These are phyloP conservation scores for Strongylocentrotus purpuratus DNA, from an alignment of 35 echinoderm and acorn worm species.

Conservation along the genomic window DNA sequence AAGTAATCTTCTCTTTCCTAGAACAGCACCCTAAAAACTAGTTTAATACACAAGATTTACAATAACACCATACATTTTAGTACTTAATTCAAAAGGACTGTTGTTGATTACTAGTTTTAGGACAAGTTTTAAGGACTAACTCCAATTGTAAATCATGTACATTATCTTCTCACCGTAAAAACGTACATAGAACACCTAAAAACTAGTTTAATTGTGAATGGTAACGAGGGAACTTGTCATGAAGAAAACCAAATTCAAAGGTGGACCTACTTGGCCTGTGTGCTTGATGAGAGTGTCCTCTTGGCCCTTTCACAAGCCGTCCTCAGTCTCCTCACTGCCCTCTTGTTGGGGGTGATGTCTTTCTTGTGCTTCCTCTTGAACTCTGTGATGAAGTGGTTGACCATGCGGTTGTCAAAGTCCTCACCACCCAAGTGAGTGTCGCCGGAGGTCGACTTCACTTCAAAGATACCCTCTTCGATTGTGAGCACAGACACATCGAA, in stretches of 20 bases:
- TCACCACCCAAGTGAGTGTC: slow-evolving; percentile 89
- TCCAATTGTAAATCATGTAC: background rate
- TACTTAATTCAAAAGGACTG: no score
- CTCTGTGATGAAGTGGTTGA: slow-evolving; percentile 76
- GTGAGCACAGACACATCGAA: slow-evolving; percentile 87
- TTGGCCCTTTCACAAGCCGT: slow-evolving; percentile 92
- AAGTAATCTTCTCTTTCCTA: background rate
- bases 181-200: background rate
- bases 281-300: slow-evolving; percentile 90
- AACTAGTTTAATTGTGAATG: background rate
- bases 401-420: slow-evolving; percentile 88
- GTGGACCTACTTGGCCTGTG: slow-evolving; percentile 73
- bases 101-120: no score
- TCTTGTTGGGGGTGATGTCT: slow-evolving; percentile 74
- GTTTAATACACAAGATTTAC: no score
- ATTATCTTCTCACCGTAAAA: background rate
- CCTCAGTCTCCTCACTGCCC: slow-evolving; percentile 73
- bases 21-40: no score
- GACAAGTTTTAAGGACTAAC: no score
- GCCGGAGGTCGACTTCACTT: slow-evolving; percentile 77
- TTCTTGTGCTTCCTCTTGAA: slow-evolving; percentile 99
- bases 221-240: background rate
- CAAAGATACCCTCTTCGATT: slow-evolving; percentile 93
- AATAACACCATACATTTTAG: no score
- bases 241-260: background rate